Base-by-base conservation (phyloP, 2,797 vertebrate species). In the Typhlichthys subterraneus region DNA sequence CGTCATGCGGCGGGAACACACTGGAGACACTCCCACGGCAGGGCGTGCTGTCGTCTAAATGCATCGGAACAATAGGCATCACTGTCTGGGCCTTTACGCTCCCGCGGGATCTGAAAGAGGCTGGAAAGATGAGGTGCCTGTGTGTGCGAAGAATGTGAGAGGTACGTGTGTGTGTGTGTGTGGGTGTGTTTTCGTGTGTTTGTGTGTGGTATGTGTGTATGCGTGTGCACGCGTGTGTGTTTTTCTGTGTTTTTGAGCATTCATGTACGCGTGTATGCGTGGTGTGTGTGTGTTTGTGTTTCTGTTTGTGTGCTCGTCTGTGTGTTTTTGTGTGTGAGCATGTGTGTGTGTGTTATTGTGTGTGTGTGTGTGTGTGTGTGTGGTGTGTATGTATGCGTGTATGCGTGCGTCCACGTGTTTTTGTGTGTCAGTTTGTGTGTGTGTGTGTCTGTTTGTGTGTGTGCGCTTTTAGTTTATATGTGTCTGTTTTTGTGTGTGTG, bases 1-100 rank as follows among this genome's bases (percentile, higher is more conserved):
- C 38, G 72, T 88, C 84, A 87, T 59, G 70, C 80, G 61, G 64
- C 59, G 61, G 63, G 77, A 74, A 80, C 62, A 57, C 45, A 62
- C 54, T 29, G 45, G 48, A 63, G 49, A 57, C 48, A 72, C 45
- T 45, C 29, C 51, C 13, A 23, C 12, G 51, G 29, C 17, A 17
- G n/a, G 53, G 29, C 12, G 53, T 12, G 29, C 5, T 29, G 23
- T 29, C 23, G 23, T 48, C 47, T 12, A 48, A 48, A 48, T 12
- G 12, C 57, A 17, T 51, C 67, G 61, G 63, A 64, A 60, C 79
- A 77, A 63, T 65, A 54, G 55, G 77, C 65, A 84, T 87, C 73
- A 66, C 57, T 69, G 69, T 77, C 65, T 80, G 47, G 68, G 72
- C 60, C 70, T 48, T 56, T 59, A 59, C 45, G 19, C 33, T 14